Conservation (phyloP, 2,888 invertebrate genomes). For the Steinernema carpocapsae region DNA sequence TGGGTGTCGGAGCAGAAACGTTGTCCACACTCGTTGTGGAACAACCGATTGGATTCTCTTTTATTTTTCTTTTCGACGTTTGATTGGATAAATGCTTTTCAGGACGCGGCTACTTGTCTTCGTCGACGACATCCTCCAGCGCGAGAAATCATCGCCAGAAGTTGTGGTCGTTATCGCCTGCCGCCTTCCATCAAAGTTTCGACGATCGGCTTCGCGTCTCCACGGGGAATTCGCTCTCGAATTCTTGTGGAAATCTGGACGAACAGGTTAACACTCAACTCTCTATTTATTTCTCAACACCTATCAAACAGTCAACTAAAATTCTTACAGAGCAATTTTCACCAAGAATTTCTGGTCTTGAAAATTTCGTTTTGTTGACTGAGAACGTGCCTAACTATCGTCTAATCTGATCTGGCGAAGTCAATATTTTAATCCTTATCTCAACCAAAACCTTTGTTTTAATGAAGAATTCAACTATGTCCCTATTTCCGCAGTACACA, state of each 20-base stretch:
- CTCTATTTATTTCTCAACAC: background rate
- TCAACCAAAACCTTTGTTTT: too few species aligned
- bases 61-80: slow-evolving; percentile 7
- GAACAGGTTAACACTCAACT: slow-evolving; percentile 40
- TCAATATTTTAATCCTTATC: too few species aligned
- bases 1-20: too few species aligned
- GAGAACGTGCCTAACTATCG: too few species aligned
- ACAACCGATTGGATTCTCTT: too few species aligned
- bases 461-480: too few species aligned
- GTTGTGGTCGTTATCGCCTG: slow-evolving; percentile 42
- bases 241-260: slow-evolving; percentile 48
- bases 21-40: background rate
- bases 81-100: slow-evolving; percentile 16
- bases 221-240: slow-evolving; percentile 42
- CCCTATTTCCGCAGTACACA: background rate
- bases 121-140: background rate
- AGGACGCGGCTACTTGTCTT: slow-evolving; percentile 33
- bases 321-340: too few species aligned
- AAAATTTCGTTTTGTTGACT: too few species aligned
- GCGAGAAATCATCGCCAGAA: slow-evolving; percentile 35
- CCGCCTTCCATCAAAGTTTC: slow-evolving; percentile 46
- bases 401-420: too few species aligned
- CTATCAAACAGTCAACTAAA: too few species aligned
- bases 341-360: too few species aligned
- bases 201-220: slow-evolving; percentile 41